Conservation (phyloP, 2,888 invertebrate species). For the Lamproptera curius region DNA sequence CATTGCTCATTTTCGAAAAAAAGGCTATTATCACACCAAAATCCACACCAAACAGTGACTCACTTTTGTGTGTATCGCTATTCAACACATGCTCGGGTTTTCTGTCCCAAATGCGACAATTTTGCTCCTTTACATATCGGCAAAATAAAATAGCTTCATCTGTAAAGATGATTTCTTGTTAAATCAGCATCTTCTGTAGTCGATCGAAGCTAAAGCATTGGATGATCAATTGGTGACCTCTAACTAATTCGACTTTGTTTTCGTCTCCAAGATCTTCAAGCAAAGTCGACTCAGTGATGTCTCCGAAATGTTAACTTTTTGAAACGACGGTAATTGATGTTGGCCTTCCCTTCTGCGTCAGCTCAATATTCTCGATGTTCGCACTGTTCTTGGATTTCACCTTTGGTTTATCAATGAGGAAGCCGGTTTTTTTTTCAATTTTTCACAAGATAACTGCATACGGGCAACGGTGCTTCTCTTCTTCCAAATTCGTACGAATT, state of each 20-base stretch:
- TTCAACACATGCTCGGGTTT: background rate
- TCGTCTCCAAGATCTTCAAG: background rate
- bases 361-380: background rate
- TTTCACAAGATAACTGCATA: too few species aligned
- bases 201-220: background rate
- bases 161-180: background rate
- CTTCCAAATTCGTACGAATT: too few species aligned
- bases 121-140: background rate
- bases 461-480: too few species aligned
- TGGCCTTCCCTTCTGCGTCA: background rate
- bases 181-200: too few species aligned
- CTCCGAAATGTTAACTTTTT: too few species aligned
- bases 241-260: background rate
- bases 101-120: background rate
- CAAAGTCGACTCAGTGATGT: background rate
- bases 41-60: background rate
- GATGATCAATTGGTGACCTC: background rate
- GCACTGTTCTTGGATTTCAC: background rate
- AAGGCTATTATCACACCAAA: background rate
- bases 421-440: background rate
- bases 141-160: background rate
- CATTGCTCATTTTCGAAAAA: background rate
- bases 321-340: too few species aligned
- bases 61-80: background rate
- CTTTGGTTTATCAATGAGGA: background rate